Evolutionary conservation across 2,113 vertebrate species (phyloP).

Genomic region (Xerus inauris): DNA sequence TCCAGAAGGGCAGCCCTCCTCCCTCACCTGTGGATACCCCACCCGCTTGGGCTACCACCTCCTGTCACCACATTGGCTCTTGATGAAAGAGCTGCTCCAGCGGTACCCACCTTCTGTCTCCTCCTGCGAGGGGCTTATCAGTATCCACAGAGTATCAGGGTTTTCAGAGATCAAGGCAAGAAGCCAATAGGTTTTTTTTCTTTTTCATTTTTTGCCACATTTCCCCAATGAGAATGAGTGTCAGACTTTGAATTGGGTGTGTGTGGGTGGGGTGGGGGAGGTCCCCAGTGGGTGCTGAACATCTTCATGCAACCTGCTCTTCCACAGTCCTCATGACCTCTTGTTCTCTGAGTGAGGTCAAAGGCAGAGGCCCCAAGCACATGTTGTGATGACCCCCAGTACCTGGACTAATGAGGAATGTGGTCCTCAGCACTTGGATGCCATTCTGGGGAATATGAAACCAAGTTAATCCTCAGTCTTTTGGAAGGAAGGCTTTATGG

Average conservation of each 20-base stretch:
- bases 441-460: neutral
- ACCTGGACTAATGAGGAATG: neutral
- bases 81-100: slow-evolving; percentile 44
- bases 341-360: neutral
- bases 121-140: neutral
- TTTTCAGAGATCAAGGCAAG: slow-evolving; percentile 28
- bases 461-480: neutral
- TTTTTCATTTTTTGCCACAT: too few relatives aligned
- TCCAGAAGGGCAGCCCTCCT: neutral
- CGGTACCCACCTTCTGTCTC: slow-evolving; percentile 1
- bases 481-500: neutral
- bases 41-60: neutral
- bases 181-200: too few relatives aligned
- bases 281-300: neutral
- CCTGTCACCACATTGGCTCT: neutral
- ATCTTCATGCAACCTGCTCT: neutral
- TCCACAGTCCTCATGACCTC: neutral
- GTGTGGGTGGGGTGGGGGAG: neutral
- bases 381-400: neutral
- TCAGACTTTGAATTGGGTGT: neutral
- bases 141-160: neutral
- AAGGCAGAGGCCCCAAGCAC: neutral
- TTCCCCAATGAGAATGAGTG: neutral
- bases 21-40: neutral
- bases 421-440: slow-evolving; percentile 12